Base-by-base conservation (phyloP, 1,140 invertebrate genomes). In the Drosophila sucinea region DNA sequence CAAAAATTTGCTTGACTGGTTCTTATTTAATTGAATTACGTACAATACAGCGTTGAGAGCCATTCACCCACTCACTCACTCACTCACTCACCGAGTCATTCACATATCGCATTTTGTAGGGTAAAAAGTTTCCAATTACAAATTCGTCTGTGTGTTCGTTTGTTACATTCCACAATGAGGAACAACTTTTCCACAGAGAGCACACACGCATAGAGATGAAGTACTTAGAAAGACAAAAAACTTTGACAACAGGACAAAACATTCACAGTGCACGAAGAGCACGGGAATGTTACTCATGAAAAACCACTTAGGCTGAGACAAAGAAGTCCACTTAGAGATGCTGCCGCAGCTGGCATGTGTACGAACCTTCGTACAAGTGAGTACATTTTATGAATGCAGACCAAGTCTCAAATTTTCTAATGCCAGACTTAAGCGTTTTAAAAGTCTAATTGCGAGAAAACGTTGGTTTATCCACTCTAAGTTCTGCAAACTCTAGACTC, bases 231-330 rank as follows among this genome's bases (percentile, higher is more conserved):
- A 69, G 57, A 57, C 44, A 69, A 55, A 58, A n/a, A 76, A 62
- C 40, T 76, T 67, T 32, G 68, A 55, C 60, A 56, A 44, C 29
- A 44, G 27, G 51, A 57, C 47, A 27, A 32, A 33, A 27, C 57
- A 72, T 41, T 8, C 64, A 64, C 23, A 78, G 60, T 69, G 67
- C 72, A 64, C 27, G 33, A 23, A 44, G 25, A 67, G 73, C 66
- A 67, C 23, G 73, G 41, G 73, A 70, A 54, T 63, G 55, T 76
- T 77, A 80, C 76, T 77, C 79, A 77, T 87, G 84, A 89, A 89
- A 86, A 80, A 89, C 65, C 83, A 87, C 83, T 87, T 83, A 80
- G 79, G 44, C 79, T 38, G 38, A 67, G 70, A 82, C 83, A 86
- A 69, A 74, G 73, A 74, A 80, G 68, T 77, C 61, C 67, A 89